These are phyloP conservation scores for Morbakka virulenta DNA, from an alignment of 30 jellyfish, hydroid and myxozoan species.

Conservation along the genomic window DNA sequence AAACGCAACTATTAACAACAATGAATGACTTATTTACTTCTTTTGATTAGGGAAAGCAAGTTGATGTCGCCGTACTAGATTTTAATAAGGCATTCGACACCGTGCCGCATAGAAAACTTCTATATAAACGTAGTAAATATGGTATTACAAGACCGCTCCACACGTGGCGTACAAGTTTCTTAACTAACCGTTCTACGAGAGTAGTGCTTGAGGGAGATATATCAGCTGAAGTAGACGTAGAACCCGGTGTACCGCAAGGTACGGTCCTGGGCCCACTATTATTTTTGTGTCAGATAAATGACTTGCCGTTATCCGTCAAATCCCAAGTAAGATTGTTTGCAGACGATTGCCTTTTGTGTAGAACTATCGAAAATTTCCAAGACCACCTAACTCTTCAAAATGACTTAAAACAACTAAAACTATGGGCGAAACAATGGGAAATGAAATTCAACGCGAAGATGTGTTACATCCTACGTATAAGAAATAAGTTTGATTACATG, in stretches of 20 bases:
- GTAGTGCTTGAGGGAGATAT: slow-evolving; percentile 32
- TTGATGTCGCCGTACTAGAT: slow-evolving; percentile 14
- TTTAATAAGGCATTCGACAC: no score
- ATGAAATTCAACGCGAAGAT: slow-evolving; percentile 11
- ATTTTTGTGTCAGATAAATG: slow-evolving; percentile 36
- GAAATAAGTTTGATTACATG: no score
- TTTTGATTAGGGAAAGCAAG: slow-evolving; percentile 21
- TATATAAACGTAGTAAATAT: slow-evolving; percentile 1
- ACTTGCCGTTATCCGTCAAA: slow-evolving; percentile 13
- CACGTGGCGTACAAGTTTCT: no score
- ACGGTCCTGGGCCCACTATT: no score
- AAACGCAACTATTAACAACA: slow-evolving; percentile 50
- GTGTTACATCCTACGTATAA: slow-evolving; percentile 34
- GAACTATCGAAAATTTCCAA: no score
- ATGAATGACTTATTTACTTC: slow-evolving; percentile 28
- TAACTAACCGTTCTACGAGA: slow-evolving; percentile 2
- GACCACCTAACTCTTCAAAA: no score
- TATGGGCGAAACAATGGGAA: no score
- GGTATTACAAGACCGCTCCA: slow-evolving; percentile 12
- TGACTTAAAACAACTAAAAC: no score
- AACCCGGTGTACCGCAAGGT: slow-evolving; percentile 52
- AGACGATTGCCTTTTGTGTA: slow-evolving; percentile 45
- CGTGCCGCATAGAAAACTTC: slow-evolving; percentile 34
- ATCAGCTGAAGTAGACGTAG: no score
- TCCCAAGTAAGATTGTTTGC: slow-evolving; percentile 43